Conservation (phyloP, 2,888 invertebrate genomes). For the Anarsia innoxiella region DNA sequence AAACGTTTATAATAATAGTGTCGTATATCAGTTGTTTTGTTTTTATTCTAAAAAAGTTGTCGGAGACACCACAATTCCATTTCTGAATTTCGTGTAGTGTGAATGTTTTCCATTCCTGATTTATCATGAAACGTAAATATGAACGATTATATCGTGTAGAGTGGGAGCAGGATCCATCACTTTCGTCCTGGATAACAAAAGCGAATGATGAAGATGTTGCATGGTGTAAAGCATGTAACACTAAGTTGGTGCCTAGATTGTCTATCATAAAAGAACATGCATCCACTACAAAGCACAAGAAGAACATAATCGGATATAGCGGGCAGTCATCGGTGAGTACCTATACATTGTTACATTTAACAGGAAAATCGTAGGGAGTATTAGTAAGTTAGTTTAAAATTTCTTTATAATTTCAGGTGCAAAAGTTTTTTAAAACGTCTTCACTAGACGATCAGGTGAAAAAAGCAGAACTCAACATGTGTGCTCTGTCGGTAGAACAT, state of each 20-base stretch:
- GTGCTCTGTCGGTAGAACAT: slow-evolving; percentile 12
- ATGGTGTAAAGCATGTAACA: slow-evolving; percentile 14
- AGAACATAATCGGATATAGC: slow-evolving; percentile 5
- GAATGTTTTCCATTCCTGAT: not conserved
- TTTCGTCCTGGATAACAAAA: slow-evolving; percentile 12
- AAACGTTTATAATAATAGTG: too few relatives aligned
- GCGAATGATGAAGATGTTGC: slow-evolving; percentile 8
- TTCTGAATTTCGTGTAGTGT: not conserved
- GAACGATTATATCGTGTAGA: slow-evolving; percentile 3
- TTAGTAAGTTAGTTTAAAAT: not conserved
- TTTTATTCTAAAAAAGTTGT: not conserved
- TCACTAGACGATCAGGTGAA: slow-evolving; percentile 10
- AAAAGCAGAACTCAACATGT: slow-evolving; percentile 11
- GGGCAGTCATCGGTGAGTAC: slow-evolving; percentile 3
- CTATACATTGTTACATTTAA: not conserved
- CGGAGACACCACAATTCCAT: not conserved
- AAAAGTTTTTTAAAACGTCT: slow-evolving; percentile 11
- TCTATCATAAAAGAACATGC: slow-evolving; percentile 5
- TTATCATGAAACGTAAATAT: not conserved
- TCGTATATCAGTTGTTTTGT: too few relatives aligned
- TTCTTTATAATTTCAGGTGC: slow-evolving; percentile 11
- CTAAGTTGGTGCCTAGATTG: slow-evolving; percentile 9
- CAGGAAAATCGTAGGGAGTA: not conserved
- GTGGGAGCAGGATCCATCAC: slow-evolving; percentile 8
- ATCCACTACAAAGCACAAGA: not conserved